Conservation (phyloP, 2,797 vertebrate genomes). For the Chloroceryle inda region DNA sequence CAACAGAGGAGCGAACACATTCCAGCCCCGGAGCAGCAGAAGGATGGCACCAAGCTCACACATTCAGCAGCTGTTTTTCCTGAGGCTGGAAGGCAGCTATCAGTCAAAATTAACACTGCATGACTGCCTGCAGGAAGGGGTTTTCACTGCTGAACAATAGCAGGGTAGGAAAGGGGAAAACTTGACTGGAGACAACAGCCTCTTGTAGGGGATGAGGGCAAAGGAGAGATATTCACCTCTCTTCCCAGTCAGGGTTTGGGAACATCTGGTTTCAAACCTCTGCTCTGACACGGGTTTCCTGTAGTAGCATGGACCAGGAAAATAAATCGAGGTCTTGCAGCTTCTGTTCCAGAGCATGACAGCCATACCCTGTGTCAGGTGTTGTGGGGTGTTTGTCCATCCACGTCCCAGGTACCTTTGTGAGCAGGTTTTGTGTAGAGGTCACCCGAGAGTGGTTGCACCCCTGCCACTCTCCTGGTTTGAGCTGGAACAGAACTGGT, state of each 20-base stretch:
- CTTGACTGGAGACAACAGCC: not conserved
- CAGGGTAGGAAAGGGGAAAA: not conserved
- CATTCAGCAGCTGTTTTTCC: conserved; percentile 21
- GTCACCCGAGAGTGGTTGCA: not conserved
- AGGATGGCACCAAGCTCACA: not conserved
- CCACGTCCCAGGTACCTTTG: fast-evolving
- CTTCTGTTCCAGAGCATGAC: not conserved
- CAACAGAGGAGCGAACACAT: fast-evolving
- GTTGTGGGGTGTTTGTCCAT: not conserved
- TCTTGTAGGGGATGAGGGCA: not conserved
- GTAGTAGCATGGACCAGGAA: not conserved
- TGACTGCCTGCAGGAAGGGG: not conserved
- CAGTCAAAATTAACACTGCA: not conserved
- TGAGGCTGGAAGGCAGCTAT: conserved; percentile 14
- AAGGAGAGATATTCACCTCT: not conserved
- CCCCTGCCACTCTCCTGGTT: not conserved
- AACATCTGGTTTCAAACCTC: not conserved
- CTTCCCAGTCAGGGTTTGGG: not conserved
- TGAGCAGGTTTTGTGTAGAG: not conserved
- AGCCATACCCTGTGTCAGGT: fast-evolving
- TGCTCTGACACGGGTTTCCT: not conserved
- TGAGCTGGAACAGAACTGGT: not conserved
- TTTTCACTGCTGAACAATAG: not conserved
- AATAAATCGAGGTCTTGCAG: not conserved
- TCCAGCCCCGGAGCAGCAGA: not conserved